phyloP scores from a whole-genome alignment of 2,113 vertebrate species.

The Empidonax alnorum region DNA sequence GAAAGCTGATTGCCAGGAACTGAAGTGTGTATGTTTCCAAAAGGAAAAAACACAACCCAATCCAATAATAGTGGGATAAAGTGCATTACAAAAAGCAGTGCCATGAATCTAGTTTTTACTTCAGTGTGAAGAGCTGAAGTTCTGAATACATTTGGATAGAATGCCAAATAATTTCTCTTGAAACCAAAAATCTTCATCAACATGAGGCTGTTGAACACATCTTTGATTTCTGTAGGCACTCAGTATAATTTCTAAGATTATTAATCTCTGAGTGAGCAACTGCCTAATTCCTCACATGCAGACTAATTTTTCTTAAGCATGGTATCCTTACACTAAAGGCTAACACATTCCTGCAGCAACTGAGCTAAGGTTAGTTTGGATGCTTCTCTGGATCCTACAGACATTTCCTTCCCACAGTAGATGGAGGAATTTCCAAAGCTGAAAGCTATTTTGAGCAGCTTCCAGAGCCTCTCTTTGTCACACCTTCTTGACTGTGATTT shows the following conservation, averaged over 20 bases:
- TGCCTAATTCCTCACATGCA: background rate
- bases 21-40: background rate
- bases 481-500: constrained; percentile 78
- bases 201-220: background rate
- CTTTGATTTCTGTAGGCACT: background rate
- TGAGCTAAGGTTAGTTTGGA: constrained; percentile 42
- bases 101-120: background rate
- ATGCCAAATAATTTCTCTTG: background rate
- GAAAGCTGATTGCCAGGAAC: background rate
- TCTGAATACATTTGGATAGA: background rate
- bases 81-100: background rate
- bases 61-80: background rate
- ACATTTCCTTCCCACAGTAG: constrained; percentile 38
- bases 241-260: background rate
- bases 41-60: background rate
- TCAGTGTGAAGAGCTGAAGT: background rate
- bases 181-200: constrained; percentile 10
- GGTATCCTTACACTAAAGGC: background rate
- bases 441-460: constrained; percentile 70
- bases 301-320: constrained; percentile 12
- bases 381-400: constrained; percentile 43
- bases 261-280: background rate
- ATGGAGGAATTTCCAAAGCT: constrained; percentile 67
- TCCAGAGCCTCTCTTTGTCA: constrained; percentile 75
- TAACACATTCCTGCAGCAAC: constrained; percentile 12